Conservation (phyloP, 2,888 invertebrate species). For the Dicyrtoma fusca region DNA sequence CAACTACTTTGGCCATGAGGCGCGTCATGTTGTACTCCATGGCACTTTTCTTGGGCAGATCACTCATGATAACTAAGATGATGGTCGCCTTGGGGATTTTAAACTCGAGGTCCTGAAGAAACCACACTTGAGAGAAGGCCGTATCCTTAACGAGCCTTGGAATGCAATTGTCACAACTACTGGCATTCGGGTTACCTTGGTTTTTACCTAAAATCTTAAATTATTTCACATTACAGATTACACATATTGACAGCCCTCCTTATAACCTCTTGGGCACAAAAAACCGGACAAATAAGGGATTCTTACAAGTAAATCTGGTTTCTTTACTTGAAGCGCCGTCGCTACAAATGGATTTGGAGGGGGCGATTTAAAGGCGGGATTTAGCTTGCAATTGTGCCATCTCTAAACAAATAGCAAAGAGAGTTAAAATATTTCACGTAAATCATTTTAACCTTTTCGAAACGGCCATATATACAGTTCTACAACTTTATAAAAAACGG, state of each 20-base stretch:
- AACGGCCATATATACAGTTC: too few species aligned
- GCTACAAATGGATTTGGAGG: slow-evolving; percentile 91
- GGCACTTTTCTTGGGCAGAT: slow-evolving; percentile 84
- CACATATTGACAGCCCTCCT: too few species aligned
- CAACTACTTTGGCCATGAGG: slow-evolving; percentile 79
- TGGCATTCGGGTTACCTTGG: too few species aligned
- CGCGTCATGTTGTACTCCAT: slow-evolving; percentile 78
- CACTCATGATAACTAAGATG: slow-evolving; percentile 79
- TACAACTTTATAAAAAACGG: too few species aligned
- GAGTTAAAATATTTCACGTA: too few species aligned
- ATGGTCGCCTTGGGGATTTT: slow-evolving; percentile 83
- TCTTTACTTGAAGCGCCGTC: slow-evolving; percentile 72
- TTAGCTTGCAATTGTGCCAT: slow-evolving; percentile 71
- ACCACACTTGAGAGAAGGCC: slow-evolving; percentile 83
- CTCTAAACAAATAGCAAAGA: slow-evolving; percentile 56
- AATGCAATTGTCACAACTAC: too few species aligned
- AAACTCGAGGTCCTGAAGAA: slow-evolving; percentile 90
- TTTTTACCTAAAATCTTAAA: too few species aligned
- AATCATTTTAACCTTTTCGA: too few species aligned
- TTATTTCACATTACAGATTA: too few species aligned
- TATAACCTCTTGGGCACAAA: too few species aligned
- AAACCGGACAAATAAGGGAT: too few species aligned
- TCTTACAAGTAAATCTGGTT: slow-evolving; percentile 66
- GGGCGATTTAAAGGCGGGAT: slow-evolving; percentile 74
- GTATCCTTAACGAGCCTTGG: slow-evolving; percentile 79